A percentile compares a stretch with the other conserved stretches of the same genome.
phyloP scores from a whole-genome alignment of 2,797 vertebrate species.

The Lutjanus argentimaculatus region DNA sequence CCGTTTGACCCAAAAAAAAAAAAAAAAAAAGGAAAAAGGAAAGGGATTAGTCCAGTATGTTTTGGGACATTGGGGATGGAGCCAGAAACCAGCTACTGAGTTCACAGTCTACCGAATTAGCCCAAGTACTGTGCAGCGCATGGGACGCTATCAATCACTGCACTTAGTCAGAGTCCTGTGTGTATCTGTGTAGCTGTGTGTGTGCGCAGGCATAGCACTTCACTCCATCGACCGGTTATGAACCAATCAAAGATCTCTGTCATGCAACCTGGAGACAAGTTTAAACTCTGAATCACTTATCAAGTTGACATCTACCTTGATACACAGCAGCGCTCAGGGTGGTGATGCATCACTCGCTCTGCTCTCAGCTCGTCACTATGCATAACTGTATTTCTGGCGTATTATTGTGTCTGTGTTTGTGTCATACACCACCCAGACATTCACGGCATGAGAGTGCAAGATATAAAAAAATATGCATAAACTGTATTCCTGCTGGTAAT shows the following conservation, averaged over 20 bases:
- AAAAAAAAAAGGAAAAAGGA: conserved; percentile 30
- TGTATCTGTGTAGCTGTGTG: conserved; percentile 5
- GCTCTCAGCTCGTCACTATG: neutral
- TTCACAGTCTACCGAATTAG: conserved; percentile 57
- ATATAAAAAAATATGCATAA: conserved; percentile 25
- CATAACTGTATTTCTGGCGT: conserved; percentile 26
- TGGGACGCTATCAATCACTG: conserved; percentile 53
- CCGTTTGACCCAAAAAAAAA: conserved; percentile 45
- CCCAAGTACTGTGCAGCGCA: conserved; percentile 38
- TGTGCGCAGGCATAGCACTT: neutral
- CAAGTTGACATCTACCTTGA: conserved; percentile 46
- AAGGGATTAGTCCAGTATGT: conserved; percentile 51
- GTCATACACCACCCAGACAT: conserved; percentile 12
- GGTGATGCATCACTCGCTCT: conserved; percentile 35
- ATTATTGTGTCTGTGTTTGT: conserved; percentile 24
- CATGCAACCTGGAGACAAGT: conserved; percentile 48
- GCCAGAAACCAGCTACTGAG: conserved; percentile 37
- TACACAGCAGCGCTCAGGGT: conserved; percentile 7
- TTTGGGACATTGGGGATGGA: conserved; percentile 42
- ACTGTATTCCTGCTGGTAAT: conserved; percentile 20
- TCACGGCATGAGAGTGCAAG: neutral
- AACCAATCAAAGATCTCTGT: conserved; percentile 55
- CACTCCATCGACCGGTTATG: conserved; percentile 11
- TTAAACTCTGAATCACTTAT: conserved; percentile 62
- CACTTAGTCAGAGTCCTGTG: conserved; percentile 25